phyloP scores from a whole-genome alignment of 2,797 vertebrate species.

The Ambastaia sidthimunki region DNA sequence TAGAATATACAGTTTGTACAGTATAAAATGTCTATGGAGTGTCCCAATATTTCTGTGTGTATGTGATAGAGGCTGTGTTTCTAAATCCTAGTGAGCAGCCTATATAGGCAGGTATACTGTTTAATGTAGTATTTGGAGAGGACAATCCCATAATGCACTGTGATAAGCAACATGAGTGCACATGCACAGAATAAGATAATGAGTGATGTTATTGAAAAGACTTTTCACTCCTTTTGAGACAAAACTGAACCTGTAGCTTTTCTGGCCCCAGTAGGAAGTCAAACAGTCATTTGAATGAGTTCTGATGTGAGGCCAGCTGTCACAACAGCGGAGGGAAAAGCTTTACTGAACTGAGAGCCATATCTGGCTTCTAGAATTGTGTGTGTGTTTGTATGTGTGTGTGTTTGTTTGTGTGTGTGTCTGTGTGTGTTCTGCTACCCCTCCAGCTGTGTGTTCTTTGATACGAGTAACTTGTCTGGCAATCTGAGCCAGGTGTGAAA shows the following conservation, averaged over 20 bases:
- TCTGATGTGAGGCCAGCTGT: constrained; percentile 36
- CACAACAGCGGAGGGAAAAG: neutral
- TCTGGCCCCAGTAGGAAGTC: constrained; percentile 13
- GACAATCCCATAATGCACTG: neutral
- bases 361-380: constrained; percentile 20
- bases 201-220: constrained; percentile 2
- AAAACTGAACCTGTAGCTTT: constrained; percentile 23
- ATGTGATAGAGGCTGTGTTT: neutral
- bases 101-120: neutral
- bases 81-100: neutral
- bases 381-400: constrained; percentile 29
- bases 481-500: constrained; percentile 23
- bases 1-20: no score
- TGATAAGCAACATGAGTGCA: neutral
- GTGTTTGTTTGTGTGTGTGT: neutral
- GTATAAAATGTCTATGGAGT: no score
- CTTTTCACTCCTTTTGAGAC: constrained; percentile 14
- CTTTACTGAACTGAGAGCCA: constrained; percentile 18
- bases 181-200: neutral
- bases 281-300: constrained; percentile 33
- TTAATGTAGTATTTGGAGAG: neutral
- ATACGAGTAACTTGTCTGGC: constrained; percentile 15
- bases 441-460: constrained; percentile 49
- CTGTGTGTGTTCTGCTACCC: neutral
- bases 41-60: no score